Base-by-base conservation (phyloP, 1,140 invertebrate species). In the Pseudomyrmex flavicornis region DNA sequence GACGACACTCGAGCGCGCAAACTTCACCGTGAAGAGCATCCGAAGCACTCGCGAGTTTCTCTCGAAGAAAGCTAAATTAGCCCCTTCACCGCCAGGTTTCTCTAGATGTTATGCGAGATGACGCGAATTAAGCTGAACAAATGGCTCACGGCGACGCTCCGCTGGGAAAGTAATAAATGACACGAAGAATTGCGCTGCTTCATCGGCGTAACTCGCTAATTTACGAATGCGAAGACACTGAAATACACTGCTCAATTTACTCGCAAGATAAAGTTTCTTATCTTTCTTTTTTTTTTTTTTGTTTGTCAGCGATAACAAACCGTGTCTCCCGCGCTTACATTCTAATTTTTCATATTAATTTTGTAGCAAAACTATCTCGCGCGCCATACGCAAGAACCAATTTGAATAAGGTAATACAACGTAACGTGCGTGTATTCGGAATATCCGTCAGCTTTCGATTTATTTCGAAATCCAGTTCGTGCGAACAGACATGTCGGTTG, bases 11-110 rank as follows among this genome's bases (percentile, higher is more conserved):
- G 61, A 77, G 12, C 26, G 46, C 76, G 76, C 54, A 56, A 70
- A 79, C 76, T 70, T 79, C 5, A 69, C 65, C 15, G 76, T 35
- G 35, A 35, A 35, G 35, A 35, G 35, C n/a, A 35, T n/a, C n/a
- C n/a, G 35, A 35, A 35, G 35, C 26, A 48, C 2, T 8, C 44
- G 9, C 2, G 9, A 52, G 50, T 13, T 52, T 13, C 50, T 56
- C 50, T 17, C 54, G 76, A 80, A 80, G 76, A 80, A 79, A 79
- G 65, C 76, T 79, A 58, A 79, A 79, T 79, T 79, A 79, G 76
- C 48, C 12, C 66, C 56, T 50, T 72, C 76, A 50, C 20, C 54
- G 12, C 50, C 65, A 59, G 76, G 10, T 72, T 59, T 50, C 66
- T 70, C 66, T 13, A 1, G 46, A 72, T 72, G 76, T 58, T 70